These are phyloP conservation scores for Halocaridina rubra DNA, from an alignment of 2,888 invertebrate species.

Conservation along the genomic window DNA sequence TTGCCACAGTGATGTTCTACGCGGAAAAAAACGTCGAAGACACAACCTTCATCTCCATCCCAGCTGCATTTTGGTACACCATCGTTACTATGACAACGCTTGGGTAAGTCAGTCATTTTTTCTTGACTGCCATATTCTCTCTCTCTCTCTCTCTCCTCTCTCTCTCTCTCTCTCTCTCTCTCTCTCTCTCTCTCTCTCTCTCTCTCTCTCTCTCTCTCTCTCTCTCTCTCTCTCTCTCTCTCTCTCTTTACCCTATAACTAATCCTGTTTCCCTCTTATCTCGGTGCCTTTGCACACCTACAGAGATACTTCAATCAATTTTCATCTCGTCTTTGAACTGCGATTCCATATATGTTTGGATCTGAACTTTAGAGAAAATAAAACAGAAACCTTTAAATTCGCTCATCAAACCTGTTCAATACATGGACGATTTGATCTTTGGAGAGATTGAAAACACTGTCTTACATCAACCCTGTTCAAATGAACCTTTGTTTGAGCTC, in stretches of 20 bases:
- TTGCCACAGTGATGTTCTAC: constrained; percentile 99
- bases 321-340: too few species aligned
- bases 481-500: too few species aligned
- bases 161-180: neutral
- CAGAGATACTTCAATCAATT: too few species aligned
- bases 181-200: constrained; percentile 6
- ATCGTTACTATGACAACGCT: constrained; percentile 99
- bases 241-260: neutral
- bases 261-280: neutral
- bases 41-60: constrained; percentile 98
- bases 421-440: too few species aligned
- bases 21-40: constrained; percentile 98
- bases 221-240: constrained; percentile 24
- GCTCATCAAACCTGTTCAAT: too few species aligned
- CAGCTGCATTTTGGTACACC: constrained; percentile 99
- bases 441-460: too few species aligned
- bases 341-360: too few species aligned
- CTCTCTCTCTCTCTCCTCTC: neutral
- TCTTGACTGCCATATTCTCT: neutral
- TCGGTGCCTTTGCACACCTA: too few species aligned
- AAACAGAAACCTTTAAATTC: too few species aligned
- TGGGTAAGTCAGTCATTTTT: constrained; percentile 80
- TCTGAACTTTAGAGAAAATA: too few species aligned
- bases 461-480: too few species aligned
- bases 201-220: constrained; percentile 22